Base-by-base conservation (phyloP, 2,888 invertebrate species). In the Archips xylosteana region DNA sequence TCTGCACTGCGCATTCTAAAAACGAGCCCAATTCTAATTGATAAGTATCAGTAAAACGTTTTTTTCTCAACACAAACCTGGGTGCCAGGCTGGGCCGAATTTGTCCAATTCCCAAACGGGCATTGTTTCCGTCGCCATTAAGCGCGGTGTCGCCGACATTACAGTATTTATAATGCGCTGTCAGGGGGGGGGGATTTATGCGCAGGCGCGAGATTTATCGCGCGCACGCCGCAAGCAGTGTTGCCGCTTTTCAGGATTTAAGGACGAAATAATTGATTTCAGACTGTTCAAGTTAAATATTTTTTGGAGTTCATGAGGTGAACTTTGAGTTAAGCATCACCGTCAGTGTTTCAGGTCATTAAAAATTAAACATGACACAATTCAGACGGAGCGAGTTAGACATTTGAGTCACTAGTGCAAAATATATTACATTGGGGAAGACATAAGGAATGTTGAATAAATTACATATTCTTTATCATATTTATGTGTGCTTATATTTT, bases 41-140 rank as follows among this genome's bases (percentile, higher is more conserved):
- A 54, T 15, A 15, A 54, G 51, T 23, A n/a, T 49, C 49, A 49
- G n/a, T 13, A 54, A 54, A 51, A 9, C 9, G 2, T 15, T 45
- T 62, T 15, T 15, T 45, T 45, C 23, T 1, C 61, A 2, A 8
- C 51, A 15, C 15, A 15, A 23, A 62, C 1, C 39, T 39, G 39
- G 36, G 39, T 39, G 4, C 66, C 61, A 4, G 49, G 5, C 49
- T 4, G 5, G 13, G 49, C n/a, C 49, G 67, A 67, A 72, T 72
- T 72, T 34, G 66, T 72, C 51, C 54, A 67, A 67, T 72, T 67
- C 71, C 71, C 67, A 60, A 66, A 66, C 66, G 71, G 71, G 66
- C 67, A 72, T 72, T 72, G 71, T 72, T 71, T 61, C 71, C 61
- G 65, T 61, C 61, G 54, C 66, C 61, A 72, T 67, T 67, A 72